Base-by-base conservation (phyloP, 2,888 invertebrate species). In the Aphrophora alni region DNA sequence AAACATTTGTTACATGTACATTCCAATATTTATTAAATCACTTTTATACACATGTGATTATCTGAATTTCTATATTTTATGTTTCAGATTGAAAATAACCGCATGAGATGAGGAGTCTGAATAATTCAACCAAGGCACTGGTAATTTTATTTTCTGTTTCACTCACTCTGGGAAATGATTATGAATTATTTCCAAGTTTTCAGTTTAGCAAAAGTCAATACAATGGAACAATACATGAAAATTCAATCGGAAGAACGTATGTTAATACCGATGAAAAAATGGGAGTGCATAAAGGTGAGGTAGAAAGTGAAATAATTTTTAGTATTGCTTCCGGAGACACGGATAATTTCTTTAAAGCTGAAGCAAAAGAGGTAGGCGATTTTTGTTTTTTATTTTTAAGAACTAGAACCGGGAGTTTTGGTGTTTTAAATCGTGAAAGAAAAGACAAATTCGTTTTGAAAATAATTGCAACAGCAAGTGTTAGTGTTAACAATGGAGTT, bases 401-500 rank as follows among this genome's bases (percentile, higher is more conserved):
- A 73, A 78, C 78, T 51, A 78, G 73, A 73, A 78, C 78, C 12
- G 78, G 78, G 1, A 73, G 59, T 33, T 59, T 33, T 33, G 73
- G 72, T 7, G 78, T 78, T 72, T 73, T 78, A 17, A 78, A 78
- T 27, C 78, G 78, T 10, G 78, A 78, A n/a, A 44, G 78, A 73
- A 78, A 78, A 73, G 51, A 73, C 33, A 78, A 27, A 28, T 78
- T 78, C 73, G 73, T 78, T 73, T 28, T 78, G 17, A n/a, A 78
- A 51, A 28, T 78, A 21, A 78, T 73, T 28, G 78, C 73, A 0
- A 72, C 51, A 26, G n/a, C n/a, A n/a, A n/a, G n/a, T n/a, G 17
- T 78, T 17, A 44, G 44, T n/a, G 14, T 78, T 27, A 86, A 89
- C 85, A n/a, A n/a, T n/a, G 72, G 38, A 70, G 24, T 12, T 8